Conservation (phyloP, 2,888 invertebrate genomes). For the Athalia cordata region DNA sequence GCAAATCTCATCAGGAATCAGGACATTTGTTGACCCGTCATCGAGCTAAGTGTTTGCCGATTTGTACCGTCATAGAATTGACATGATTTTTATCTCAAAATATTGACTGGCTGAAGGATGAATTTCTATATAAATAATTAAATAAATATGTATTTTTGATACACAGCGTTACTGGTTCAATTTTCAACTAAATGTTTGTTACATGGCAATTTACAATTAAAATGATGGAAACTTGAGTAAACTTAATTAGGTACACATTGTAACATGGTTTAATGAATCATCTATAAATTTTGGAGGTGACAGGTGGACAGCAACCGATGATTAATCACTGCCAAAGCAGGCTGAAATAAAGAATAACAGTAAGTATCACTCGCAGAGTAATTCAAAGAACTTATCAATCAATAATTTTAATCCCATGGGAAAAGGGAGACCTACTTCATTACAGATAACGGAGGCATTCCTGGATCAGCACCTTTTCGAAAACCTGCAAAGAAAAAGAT, state of each 20-base stretch:
- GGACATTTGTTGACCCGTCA: neutral
- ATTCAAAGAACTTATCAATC: neutral
- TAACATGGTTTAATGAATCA: neutral
- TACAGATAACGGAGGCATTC: slow-evolving; percentile 79
- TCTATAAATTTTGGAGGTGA: slow-evolving; percentile 3
- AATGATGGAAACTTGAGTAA: neutral
- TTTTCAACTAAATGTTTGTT: neutral
- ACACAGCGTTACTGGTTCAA: too few species aligned
- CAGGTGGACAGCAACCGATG: neutral
- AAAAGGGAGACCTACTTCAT: slow-evolving; percentile 73
- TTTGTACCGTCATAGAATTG: too few species aligned
- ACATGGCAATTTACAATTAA: slow-evolving; percentile 3
- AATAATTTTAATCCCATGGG: neutral
- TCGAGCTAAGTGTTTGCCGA: too few species aligned
- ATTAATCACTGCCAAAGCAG: slow-evolving; percentile 27
- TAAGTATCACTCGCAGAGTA: neutral
- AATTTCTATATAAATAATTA: too few species aligned
- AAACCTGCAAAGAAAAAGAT: slow-evolving; percentile 75
- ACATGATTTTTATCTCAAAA: too few species aligned
- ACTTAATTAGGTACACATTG: slow-evolving; percentile 13
- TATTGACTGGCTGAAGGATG: too few species aligned
- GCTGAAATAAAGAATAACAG: slow-evolving; percentile 4
- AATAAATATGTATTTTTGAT: too few species aligned
- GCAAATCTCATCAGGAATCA: neutral
- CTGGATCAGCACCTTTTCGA: slow-evolving; percentile 81